Base-by-base conservation (phyloP, 2,888 invertebrate species). In the Eudemis profundana region DNA sequence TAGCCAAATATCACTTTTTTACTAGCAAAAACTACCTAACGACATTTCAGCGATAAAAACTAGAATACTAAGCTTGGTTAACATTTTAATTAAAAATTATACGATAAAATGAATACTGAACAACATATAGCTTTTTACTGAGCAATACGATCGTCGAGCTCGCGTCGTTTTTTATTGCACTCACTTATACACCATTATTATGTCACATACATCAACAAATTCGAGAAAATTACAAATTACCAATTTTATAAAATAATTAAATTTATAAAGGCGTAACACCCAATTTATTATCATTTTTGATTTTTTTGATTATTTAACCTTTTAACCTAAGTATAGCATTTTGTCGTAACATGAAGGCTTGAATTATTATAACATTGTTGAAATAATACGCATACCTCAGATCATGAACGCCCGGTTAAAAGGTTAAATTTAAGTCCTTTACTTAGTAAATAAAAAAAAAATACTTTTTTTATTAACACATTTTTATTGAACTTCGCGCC, bases 81-180 rank as follows among this genome's bases (percentile, higher is more conserved):
- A 56, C 56, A 4, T 53, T 23, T 29, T 29, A 54, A 27, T 54
- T 23, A 8, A 17, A 56, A 42, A 29, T 27, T 29, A 33, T 40
- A 56, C 36, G 4, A 3, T 44, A 21, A 50, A 51, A 53, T 21
- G 61, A 61, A 61, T 61, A 61, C 61, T 61, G 61, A 61, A 51
- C 29, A 51, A 47, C 14, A 44, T 50, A 60, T 60, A 60, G 7
- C 27, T 60, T 61, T 27, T 23, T 19, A 19, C 14, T 61, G 51
- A 61, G 51, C 61, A 61, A 61, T 42, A 42, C 3, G 3, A 29
- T 8, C 1, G 5, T n/a, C 29, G 15, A 10, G 27, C 21, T 23
- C 38, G 33, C 15, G 12, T 29, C n/a, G 17, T 27, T 49, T 2
- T 23, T 44, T 64, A 59, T 59, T 64, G 59, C 57, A 64, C 64